Evolutionary conservation across 2,113 vertebrate species (phyloP), one percentile per base, ranked within the genome.

Genomic region (Pampusana beccarii): DNA sequence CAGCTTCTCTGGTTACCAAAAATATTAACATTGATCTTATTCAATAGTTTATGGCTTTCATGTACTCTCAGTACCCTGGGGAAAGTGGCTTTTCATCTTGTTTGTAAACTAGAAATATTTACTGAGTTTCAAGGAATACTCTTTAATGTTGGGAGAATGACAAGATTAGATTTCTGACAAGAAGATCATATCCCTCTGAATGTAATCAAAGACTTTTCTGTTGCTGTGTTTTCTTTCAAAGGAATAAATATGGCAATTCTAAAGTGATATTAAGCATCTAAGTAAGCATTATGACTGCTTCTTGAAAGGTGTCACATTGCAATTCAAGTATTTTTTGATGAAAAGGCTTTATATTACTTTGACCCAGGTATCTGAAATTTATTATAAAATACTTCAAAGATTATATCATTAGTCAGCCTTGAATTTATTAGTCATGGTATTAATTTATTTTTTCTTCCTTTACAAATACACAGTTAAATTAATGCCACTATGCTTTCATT

Each of bases 61-160:
- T 91, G 71, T 86, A 54, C 17, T n/a, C 14, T 85, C 75, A 82
- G 66, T 36, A 87, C 56, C 81, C 90, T 84, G 50, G 42, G 69
- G 61, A 95, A 97, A 89, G 10, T 92, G 29, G 87, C 58, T 87
- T 83, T 91, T 95, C 57, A 71, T 92, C 92, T 83, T 88, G 44
- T 87, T 96, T 91, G 67, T 91, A 88, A 97, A 96, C 80, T 29
- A 92, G 66, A 78, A 88, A 67, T 88, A 91, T 91, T 87, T 74
- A 83, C 90, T 79, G 13, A 48, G 17, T 80, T 94, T 86, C 60
- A 78, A 42, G 34, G 33, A 90, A 91, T 77, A 95, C 36, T 78
- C 61, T 77, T 87, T 94, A 77, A 90, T 85, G 38, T 89, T 93
- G 53, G 71, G 66, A 94, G 69, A 90, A 75, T 73, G 51, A 84